A percentile compares a stretch with the other conserved stretches of the same genome.
phyloP scores from a whole-genome alignment of 2,797 vertebrate species.

The Malacoraja senta region DNA sequence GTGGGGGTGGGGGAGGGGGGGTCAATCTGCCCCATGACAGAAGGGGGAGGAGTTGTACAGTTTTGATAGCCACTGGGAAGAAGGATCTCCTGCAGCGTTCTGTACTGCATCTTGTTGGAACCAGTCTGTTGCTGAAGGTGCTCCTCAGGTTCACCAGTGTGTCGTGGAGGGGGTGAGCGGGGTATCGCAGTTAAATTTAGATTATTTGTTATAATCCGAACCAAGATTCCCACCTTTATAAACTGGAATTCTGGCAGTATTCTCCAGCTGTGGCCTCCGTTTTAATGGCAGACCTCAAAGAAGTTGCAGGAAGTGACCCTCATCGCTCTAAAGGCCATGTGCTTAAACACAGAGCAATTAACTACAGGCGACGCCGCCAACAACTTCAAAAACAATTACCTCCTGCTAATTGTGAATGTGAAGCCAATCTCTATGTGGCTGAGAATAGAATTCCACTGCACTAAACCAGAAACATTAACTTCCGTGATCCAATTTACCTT shows the following conservation, averaged over 20 bases:
- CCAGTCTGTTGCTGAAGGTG: too few relatives aligned
- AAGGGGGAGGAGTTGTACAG: too few relatives aligned
- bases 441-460: not conserved
- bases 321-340: not conserved
- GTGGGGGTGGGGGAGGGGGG: too few relatives aligned
- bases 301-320: not conserved
- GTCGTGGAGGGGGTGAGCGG: too few relatives aligned
- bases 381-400: not conserved
- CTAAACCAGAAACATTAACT: too few relatives aligned
- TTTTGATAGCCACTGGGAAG: too few relatives aligned
- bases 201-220: not conserved
- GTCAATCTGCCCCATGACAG: too few relatives aligned
- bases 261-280: not conserved
- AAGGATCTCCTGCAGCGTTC: too few relatives aligned
- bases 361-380: not conserved
- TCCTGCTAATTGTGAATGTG: not conserved
- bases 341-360: not conserved
- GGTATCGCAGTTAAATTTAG: not conserved
- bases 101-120: too few relatives aligned
- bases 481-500: not conserved
- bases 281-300: not conserved
- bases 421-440: not conserved
- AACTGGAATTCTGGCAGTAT: not conserved
- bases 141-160: too few relatives aligned
- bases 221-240: not conserved